Evolutionary conservation across 2,797 vertebrate genomes (phyloP), one percentile per base, ranked within the genome.

Genomic region (Schizopygopsis malacanthus): DNA sequence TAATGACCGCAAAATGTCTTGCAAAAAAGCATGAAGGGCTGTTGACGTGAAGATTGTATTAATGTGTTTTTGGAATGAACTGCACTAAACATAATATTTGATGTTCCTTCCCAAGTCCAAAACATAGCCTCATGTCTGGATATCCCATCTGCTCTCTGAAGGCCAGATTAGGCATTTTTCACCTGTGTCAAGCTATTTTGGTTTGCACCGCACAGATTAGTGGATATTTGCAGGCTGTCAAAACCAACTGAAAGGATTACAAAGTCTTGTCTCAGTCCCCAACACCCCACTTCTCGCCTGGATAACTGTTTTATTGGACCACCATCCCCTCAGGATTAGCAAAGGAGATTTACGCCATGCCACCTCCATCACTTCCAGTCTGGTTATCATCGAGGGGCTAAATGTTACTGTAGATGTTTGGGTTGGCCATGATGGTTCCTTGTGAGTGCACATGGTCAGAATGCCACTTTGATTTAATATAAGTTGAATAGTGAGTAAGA

Each of bases 141-240:
- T 70, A 37, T 78, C 8, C 83, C 54, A 47, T 59, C 54, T 79
- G 67, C n/a, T 43, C 28, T 8, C 20, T 11, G 6, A 67, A 43
- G 28, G 15, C n/a, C 20, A 70, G 75, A 77, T 76, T 43, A 50
- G 61, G 65, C 71, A 85, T 84, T 86, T 85, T 88, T 82, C 73
- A 85, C 82, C 84, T 89, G 50, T 33, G 6, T 67, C 25, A 18
- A 70, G 88, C 39, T 87, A 63, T 87, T 84, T 79, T 56, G 16
- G 77, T 59, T 43, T 28, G 41, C 59, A 45, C 75, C 10, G 47
- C 61, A 13, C 82, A 88, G 86, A 82, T 88, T 86, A 70, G 20
- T 52, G 45, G 81, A 80, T 87, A 81, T 79, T 54, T 75, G 22
- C 78, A 79, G 59, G n/a, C 65, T n/a, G 10, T 63, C 54, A 84